Conservation (phyloP, 2,797 vertebrate species). For the Sebastes kiyomatsui region DNA sequence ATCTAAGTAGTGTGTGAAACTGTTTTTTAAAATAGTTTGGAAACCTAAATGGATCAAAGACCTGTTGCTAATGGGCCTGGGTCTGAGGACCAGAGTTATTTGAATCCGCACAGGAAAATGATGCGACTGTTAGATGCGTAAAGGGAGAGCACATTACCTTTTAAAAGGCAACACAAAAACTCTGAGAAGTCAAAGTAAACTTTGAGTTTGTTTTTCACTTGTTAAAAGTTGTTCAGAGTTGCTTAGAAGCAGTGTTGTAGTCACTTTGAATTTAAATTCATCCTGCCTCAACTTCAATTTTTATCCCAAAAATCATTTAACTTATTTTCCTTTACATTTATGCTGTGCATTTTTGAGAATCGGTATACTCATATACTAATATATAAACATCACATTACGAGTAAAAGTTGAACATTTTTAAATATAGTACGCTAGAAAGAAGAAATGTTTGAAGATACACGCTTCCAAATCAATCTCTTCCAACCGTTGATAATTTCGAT, state of each 20-base stretch:
- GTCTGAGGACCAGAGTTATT: not conserved
- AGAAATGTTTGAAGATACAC: not conserved
- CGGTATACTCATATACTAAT: not conserved
- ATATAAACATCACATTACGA: not conserved
- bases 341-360: not conserved
- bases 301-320: not conserved
- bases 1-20: slow-evolving; percentile 13
- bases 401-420: not conserved
- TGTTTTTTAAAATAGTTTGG: slow-evolving; percentile 10
- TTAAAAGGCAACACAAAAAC: slow-evolving; percentile 11
- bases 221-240: not conserved
- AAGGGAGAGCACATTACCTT: slow-evolving; percentile 35
- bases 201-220: not conserved
- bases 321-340: not conserved
- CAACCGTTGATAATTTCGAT: not conserved
- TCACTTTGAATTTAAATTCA: slow-evolving; percentile 12
- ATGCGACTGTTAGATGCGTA: slow-evolving; percentile 62
- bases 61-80: not conserved
- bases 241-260: slow-evolving; percentile 49
- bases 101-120: not conserved
- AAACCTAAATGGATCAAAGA: not conserved
- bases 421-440: not conserved
- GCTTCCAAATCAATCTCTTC: not conserved
- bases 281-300: not conserved
- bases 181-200: not conserved